These are phyloP conservation scores for Enteromius fasciolatus DNA, from an alignment of 2,797 vertebrate species.

Conservation along the genomic window DNA sequence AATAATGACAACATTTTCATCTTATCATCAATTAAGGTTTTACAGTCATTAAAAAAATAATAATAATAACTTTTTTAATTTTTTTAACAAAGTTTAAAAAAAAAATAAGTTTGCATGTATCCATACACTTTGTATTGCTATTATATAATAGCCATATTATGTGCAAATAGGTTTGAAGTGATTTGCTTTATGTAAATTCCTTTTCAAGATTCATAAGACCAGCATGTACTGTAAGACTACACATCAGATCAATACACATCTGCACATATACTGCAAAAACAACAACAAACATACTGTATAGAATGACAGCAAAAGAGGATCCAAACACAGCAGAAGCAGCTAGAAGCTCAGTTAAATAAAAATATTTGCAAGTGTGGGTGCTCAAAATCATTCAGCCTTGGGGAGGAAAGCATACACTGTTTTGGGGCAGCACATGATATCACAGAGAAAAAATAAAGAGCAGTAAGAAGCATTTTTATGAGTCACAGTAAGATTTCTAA, in stretches of 20 bases:
- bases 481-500: not conserved
- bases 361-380: conserved; percentile 17
- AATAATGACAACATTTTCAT: too few species aligned
- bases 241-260: too few species aligned
- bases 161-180: not conserved
- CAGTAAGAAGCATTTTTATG: not conserved
- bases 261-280: not conserved
- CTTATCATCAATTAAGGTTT: not conserved
- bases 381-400: conserved; percentile 34
- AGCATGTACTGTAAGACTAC: too few species aligned
- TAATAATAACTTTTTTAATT: too few species aligned
- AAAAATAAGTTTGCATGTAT: not conserved
- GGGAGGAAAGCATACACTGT: not conserved
- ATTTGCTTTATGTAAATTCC: not conserved
- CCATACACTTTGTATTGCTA: not conserved
- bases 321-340: not conserved
- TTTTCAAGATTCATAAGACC: not conserved
- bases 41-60: not conserved
- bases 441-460: not conserved
- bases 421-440: conserved; percentile 5
- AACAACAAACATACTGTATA: not conserved
- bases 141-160: not conserved
- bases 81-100: too few species aligned
- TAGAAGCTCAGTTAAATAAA: conserved; percentile 22
- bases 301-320: not conserved